Evolutionary conservation across 2,888 invertebrate genomes (phyloP), one percentile per base, ranked within the genome.

Genomic region (Dione juno): DNA sequence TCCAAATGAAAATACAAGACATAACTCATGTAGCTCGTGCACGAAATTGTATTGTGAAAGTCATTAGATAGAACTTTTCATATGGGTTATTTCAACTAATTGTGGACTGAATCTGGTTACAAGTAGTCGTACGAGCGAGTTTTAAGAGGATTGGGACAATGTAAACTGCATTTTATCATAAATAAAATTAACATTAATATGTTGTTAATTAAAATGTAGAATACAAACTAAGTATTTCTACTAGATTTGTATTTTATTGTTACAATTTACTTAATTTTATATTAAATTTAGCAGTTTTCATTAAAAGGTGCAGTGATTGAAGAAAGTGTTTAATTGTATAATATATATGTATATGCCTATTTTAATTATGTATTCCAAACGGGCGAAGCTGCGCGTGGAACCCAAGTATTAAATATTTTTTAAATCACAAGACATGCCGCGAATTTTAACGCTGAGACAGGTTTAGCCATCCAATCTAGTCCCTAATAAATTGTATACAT

Each of bases 401-500:
- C 5, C 28, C 28, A 28, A 28, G 28, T 28, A 28, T 28, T 28
- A 28, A 28, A 5, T 28, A 28, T 28, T 2, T 28, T 28, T 28
- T 28, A 28, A 28, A 28, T 28, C 5, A 28, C 28, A 5, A 79
- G 79, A 80, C 76, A 77, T 73, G 70, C 41, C 28, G 11, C 52
- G 21, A 28, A 28, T 28, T 14, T 35, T n/a, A n/a, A 9, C 54
- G 54, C n/a, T 37, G 8, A 11, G 41, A 41, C 11, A 41, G 11
- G 16, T 41, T n/a, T n/a, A n/a, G n/a, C n/a, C n/a, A 19, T 19
- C 3, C 41, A 13, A 41, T 41, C 8, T 57, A 37, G 16, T 11
- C 43, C n/a, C 11, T 9, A 7, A 45, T 45, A 45, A 45, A 45
- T 45, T 45, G 45, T n/a, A 45, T n/a, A 45, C n/a, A 45, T n/a